Percentiles rank a stretch among this genome's conserved stretches.
phyloP scores from a whole-genome alignment of 2,113 vertebrate genomes.

The Rhinolophus ferrumequinum region DNA sequence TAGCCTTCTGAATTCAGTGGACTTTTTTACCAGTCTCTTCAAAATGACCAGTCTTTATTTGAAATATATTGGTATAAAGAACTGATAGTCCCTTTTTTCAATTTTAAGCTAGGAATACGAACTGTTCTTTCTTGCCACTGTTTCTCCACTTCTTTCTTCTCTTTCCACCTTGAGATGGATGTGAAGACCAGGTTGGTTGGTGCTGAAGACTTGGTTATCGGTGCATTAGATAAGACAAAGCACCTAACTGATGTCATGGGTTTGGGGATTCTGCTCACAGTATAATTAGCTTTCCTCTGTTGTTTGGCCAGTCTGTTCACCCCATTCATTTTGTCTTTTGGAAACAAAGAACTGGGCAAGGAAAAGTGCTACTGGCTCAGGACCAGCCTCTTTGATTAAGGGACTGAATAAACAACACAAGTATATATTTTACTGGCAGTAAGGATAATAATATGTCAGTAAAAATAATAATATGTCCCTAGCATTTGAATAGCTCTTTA shows the following conservation, averaged over 20 bases:
- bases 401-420: not conserved
- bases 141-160: not conserved
- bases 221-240: not conserved
- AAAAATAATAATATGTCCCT: not conserved
- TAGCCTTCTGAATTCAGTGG: not conserved
- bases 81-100: not conserved
- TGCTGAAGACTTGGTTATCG: not conserved
- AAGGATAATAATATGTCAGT: not conserved
- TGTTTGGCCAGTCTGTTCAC: slow-evolving; percentile 37
- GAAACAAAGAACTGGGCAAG: slow-evolving; percentile 45
- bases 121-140: not conserved
- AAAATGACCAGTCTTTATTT: not conserved
- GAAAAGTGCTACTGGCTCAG: not conserved
- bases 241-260: not conserved
- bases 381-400: not conserved
- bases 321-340: slow-evolving; percentile 27
- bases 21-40: not conserved
- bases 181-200: not conserved
- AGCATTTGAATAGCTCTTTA: not conserved
- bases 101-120: not conserved
- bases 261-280: slow-evolving; percentile 14
- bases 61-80: not conserved
- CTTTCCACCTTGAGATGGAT: not conserved
- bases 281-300: slow-evolving; percentile 29
- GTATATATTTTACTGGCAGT: not conserved